Evolutionary conservation across 23 tunicate genomes (phyloP).

Genomic region (Styela plicata): DNA sequence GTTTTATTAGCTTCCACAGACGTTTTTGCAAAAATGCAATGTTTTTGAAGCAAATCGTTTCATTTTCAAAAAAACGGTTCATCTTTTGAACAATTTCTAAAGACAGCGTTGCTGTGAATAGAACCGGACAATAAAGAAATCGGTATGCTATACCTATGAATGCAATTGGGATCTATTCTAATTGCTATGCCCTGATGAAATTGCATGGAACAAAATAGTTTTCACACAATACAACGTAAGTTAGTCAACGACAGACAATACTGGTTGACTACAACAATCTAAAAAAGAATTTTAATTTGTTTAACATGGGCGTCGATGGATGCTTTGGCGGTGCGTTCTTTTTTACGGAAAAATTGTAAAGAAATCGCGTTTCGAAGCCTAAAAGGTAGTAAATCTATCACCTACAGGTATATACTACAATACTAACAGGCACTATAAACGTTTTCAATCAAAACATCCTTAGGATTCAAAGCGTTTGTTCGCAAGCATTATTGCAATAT

Average conservation of each 20-base stretch:
- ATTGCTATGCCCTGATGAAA: slow-evolving; percentile 37
- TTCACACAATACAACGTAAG: neutral
- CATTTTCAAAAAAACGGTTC: neutral
- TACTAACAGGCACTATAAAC: too few relatives aligned
- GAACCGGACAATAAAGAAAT: neutral
- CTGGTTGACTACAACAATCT: neutral
- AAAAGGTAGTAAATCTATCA: too few relatives aligned
- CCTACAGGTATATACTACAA: too few relatives aligned
- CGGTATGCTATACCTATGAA: slow-evolving; percentile 6
- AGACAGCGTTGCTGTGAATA: slow-evolving; percentile 3
- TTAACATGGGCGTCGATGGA: too few relatives aligned
- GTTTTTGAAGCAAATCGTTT: neutral
- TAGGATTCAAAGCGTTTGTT: too few relatives aligned
- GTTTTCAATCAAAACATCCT: too few relatives aligned
- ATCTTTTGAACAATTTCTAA: slow-evolving; percentile 16
- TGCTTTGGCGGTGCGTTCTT: too few relatives aligned
- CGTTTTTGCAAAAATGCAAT: neutral
- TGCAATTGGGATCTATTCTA: slow-evolving; percentile 16
- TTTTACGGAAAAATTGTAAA: too few relatives aligned
- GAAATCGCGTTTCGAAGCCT: too few relatives aligned
- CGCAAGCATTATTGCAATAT: too few relatives aligned
- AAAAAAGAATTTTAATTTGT: too few relatives aligned
- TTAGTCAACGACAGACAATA: slow-evolving; percentile 7
- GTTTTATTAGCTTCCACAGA: neutral
- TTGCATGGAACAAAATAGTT: slow-evolving; percentile 27